Base-by-base conservation (phyloP, 1,140 invertebrate species). In the Steinernema feltiae region DNA sequence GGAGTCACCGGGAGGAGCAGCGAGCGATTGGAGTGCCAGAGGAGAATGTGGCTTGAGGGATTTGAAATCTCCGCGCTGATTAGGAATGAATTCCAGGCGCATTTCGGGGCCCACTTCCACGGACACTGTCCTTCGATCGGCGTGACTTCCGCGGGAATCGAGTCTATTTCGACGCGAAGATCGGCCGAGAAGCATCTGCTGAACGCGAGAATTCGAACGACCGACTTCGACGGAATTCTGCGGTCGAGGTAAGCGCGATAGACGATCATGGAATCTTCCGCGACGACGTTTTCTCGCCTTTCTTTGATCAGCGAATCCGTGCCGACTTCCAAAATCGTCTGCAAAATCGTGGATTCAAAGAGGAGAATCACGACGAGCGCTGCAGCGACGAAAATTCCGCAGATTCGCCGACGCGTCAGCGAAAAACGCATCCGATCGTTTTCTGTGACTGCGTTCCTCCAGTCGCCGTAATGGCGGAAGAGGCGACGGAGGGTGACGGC, bases 101-200 rank as follows among this genome's bases (percentile, higher is more conserved):
- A 76, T 3, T 29, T 29, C 3, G 31, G 30, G 2, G 75, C 75
- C 75, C 75, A 76, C n/a, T 76, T 41, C 75, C 75, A 76, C 18
- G 75, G 75, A 31, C 75, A 76, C 12, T 1, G 18, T 21, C 46
- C 46, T 35, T 76, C 75, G 12, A 76, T 41, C 12, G 75, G 73
- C 2, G 18, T 12, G 71, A 53, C n/a, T 48, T 48, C 3, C 2
- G n/a, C 29, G 12, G 2, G 3, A 2, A 17, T 31, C 24, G 27
- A 27, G 27, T 73, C 30, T n/a, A 30, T 74, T 29, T 18, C 1
- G 24, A 32, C 24, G 27, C 24, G 24, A 18, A n/a, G 17, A 27
- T 74, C 24, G 2, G 1, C 71, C 32, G n/a, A 32, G 35, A 70
- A 29, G 32, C 75, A 76, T 1, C 75, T 24, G 71, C 31, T 76